Evolutionary conservation across 2,888 invertebrate genomes (phyloP).

Genomic region (Pollenia amentaria): DNA sequence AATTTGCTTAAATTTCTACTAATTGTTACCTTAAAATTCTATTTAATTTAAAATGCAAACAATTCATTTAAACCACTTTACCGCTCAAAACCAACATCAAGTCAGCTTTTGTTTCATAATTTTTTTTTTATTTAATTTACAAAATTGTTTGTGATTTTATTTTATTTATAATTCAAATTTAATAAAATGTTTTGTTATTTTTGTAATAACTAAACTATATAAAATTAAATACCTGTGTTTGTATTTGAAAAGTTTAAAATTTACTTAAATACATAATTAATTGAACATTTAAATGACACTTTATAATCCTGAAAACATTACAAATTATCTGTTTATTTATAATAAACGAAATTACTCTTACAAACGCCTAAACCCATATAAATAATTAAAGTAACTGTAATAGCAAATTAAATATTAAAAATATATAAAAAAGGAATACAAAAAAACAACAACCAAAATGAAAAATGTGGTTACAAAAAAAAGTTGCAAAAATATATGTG

Average conservation of each 20-base stretch:
- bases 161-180: constrained; percentile 42
- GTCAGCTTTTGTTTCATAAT: constrained; percentile 3
- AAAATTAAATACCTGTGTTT: not conserved
- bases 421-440: constrained; percentile 22
- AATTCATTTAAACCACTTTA: constrained; percentile 23
- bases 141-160: constrained; percentile 18
- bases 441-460: not conserved
- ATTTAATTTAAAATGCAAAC: not conserved
- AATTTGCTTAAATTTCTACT: not conserved
- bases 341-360: not conserved
- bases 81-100: constrained; percentile 1
- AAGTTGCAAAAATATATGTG: constrained; percentile 25
- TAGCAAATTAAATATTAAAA: constrained; percentile 66
- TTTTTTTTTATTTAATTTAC: not conserved
- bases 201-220: not conserved
- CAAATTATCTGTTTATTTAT: constrained; percentile 40
- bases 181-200: constrained; percentile 1
- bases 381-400: constrained; percentile 68
- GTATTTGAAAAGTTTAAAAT: constrained; percentile 27
- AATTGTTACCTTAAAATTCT: constrained; percentile 13
- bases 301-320: constrained; percentile 49
- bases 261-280: constrained; percentile 65
- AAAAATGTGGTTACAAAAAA: constrained; percentile 23
- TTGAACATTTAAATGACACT: constrained; percentile 60
- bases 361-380: not conserved